Evolutionary conservation across 30 jellyfish, hydroid and myxozoan genomes (phyloP), one percentile per base, ranked within the genome.

Genomic region (Hydra vulgaris): DNA sequence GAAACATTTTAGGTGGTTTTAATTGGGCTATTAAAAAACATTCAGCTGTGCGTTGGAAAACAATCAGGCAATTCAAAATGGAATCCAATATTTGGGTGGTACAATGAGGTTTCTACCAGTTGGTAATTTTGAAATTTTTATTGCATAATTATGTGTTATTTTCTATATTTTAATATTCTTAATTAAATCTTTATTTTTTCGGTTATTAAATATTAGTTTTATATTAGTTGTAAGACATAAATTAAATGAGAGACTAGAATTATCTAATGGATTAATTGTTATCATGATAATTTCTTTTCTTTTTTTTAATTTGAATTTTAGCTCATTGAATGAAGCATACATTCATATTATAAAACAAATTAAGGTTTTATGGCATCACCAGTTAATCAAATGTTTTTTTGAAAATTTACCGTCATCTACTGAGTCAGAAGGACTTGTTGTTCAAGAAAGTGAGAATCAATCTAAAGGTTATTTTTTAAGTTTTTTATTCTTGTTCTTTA

Each of bases 71-170:
- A 81, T 25, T 81, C 98, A 40, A 87, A 87, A 84, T 92, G 98
- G 98, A 95, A 92, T 80, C 96, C 98, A 0, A 53, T 92, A 18
- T 89, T 92, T 85, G 98, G 98, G 18, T 92, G 98, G 98, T 92
- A 73, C 78, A 84, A 77, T 78, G 89, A 80, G 25, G n/a, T 84
- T 0, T 83, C 74, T 17, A 82, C 79, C 1, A 21, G 86, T 1
- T 84, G 96, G 98, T 90, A 54, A 20, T 27, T 15, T 56, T 15
- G 71, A 56, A 15, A 15, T 15, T 56, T 56, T 56, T 17, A 56
- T 15, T 15, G 71, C 18, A n/a, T 56, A 56, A 15, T n/a, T n/a
- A n/a, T n/a, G n/a, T n/a, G n/a, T n/a, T n/a, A n/a, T n/a, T n/a
- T n/a, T n/a, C n/a, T n/a, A n/a, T n/a, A n/a, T 7, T 53, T 78